phyloP scores from a whole-genome alignment of 2,797 vertebrate species.

The Gouania willdenowi region DNA sequence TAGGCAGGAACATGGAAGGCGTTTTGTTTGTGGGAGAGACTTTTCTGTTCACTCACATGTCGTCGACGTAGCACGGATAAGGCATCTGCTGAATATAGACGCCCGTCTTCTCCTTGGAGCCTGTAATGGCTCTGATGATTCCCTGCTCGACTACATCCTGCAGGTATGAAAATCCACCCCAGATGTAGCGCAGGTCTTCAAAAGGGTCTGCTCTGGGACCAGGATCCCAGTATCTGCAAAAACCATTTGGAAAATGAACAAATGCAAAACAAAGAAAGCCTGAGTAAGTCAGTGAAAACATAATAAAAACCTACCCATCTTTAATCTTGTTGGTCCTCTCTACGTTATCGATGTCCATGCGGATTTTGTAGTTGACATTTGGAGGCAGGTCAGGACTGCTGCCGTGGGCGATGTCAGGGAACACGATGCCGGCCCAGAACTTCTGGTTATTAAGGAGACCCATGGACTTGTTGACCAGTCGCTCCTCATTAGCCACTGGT shows the following conservation, averaged over 20 bases:
- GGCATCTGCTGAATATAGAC: slow-evolving; percentile 98
- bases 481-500: slow-evolving; percentile 86
- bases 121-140: slow-evolving; percentile 89
- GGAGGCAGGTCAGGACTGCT: slow-evolving; percentile 80
- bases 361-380: slow-evolving; percentile 95
- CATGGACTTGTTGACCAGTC: slow-evolving; percentile 91
- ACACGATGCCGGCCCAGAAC: slow-evolving; percentile 97
- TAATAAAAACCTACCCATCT: slow-evolving; percentile 81
- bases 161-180: slow-evolving; percentile 95
- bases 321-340: slow-evolving; percentile 98
- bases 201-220: slow-evolving; percentile 97
- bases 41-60: slow-evolving; percentile 79
- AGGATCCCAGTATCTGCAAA: slow-evolving; percentile 92
- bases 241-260: no score
- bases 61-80: slow-evolving; percentile 96
- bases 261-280: neutral
- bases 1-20: no score
- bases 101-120: slow-evolving; percentile 84
- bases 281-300: neutral
- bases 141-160: slow-evolving; percentile 95
- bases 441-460: slow-evolving; percentile 86
- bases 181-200: slow-evolving; percentile 94
- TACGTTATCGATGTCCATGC: slow-evolving; percentile 98
- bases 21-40: no score
- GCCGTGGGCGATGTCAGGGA: slow-evolving; percentile 77